phyloP scores from a whole-genome alignment of 1,140 invertebrate genomes.

The Drosophila parabipectinata region DNA sequence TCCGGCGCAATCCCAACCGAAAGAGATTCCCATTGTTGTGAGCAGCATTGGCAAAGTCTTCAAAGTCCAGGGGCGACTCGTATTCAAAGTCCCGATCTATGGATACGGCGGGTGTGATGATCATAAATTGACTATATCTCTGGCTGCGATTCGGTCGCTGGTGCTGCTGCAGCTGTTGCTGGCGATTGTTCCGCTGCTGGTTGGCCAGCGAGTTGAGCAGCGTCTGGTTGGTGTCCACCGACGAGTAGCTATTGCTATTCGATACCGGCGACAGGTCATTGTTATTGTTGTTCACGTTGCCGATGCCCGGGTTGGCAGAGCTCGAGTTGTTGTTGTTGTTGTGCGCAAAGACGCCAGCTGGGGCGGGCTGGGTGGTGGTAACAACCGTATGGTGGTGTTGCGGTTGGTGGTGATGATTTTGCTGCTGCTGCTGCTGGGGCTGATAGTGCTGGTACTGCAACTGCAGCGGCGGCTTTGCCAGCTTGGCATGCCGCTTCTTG shows the following conservation, averaged over 20 bases:
- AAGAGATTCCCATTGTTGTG: slow-evolving; percentile 80
- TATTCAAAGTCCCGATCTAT: slow-evolving; percentile 82
- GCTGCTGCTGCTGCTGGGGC: slow-evolving; percentile 52
- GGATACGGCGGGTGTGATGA: slow-evolving; percentile 83
- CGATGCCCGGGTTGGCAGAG: slow-evolving; percentile 38
- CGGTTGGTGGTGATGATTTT: slow-evolving; percentile 30
- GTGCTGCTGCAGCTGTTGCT: slow-evolving; percentile 19
- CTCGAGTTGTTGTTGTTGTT: slow-evolving; percentile 63
- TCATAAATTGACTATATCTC: slow-evolving; percentile 84
- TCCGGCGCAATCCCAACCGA: slow-evolving; percentile 66
- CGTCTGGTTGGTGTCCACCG: slow-evolving; percentile 81
- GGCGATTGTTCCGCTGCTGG: slow-evolving; percentile 50
- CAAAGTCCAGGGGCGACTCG: slow-evolving; percentile 71
- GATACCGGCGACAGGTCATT: slow-evolving; percentile 78
- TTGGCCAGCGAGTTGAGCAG: slow-evolving; percentile 74
- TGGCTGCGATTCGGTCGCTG: slow-evolving; percentile 48
- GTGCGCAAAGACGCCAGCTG: slow-evolving; percentile 74
- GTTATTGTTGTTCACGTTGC: slow-evolving; percentile 55
- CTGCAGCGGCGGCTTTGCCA: slow-evolving; percentile 57
- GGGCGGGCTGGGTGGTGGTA: slow-evolving; percentile 76
- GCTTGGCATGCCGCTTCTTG: slow-evolving; percentile 59
- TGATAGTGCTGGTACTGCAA: slow-evolving; percentile 65
- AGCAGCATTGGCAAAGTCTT: slow-evolving; percentile 72
- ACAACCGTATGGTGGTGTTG: slow-evolving; percentile 47
- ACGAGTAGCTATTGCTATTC: slow-evolving; percentile 78